A percentile compares a stretch with the other conserved stretches of the same genome.
These are phyloP conservation scores for Notechis scutatus DNA, from an alignment of 2,113 vertebrate species.

Conservation along the genomic window DNA sequence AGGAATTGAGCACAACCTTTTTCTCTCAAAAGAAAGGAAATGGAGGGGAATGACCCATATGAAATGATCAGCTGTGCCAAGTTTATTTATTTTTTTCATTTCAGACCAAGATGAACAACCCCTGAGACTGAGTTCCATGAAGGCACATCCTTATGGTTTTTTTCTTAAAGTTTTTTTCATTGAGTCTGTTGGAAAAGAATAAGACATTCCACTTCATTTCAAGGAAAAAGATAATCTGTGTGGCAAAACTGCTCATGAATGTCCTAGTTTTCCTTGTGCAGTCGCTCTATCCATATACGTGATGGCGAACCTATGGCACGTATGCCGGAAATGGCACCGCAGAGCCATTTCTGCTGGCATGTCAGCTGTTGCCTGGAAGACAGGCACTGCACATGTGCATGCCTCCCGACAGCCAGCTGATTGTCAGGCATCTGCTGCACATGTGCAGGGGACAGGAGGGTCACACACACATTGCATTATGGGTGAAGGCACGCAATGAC, in stretches of 20 bases:
- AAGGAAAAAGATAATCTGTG: neutral
- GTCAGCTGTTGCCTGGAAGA: too few species aligned
- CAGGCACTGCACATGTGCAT: too few species aligned
- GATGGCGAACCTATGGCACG: too few species aligned
- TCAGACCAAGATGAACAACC: neutral
- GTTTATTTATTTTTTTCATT: neutral
- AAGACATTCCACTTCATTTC: neutral
- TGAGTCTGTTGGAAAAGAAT: neutral
- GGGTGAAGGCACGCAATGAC: too few species aligned
- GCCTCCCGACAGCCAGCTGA: too few species aligned
- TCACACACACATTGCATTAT: too few species aligned
- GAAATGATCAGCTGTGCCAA: neutral
- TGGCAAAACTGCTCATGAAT: neutral
- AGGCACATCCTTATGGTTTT: neutral
- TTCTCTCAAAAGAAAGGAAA: neutral
- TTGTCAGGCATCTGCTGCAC: too few species aligned
- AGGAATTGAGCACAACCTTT: slow-evolving; percentile 32
- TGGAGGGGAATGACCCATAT: neutral
- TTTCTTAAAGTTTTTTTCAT: neutral
- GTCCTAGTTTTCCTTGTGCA: neutral
- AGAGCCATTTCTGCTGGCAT: too few species aligned
- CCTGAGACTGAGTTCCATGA: neutral
- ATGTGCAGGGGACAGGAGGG: too few species aligned
- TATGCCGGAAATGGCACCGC: too few species aligned
- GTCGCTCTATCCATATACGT: neutral